phyloP scores from a whole-genome alignment of 2,113 vertebrate genomes.

The Odocoileus hemionus region DNA sequence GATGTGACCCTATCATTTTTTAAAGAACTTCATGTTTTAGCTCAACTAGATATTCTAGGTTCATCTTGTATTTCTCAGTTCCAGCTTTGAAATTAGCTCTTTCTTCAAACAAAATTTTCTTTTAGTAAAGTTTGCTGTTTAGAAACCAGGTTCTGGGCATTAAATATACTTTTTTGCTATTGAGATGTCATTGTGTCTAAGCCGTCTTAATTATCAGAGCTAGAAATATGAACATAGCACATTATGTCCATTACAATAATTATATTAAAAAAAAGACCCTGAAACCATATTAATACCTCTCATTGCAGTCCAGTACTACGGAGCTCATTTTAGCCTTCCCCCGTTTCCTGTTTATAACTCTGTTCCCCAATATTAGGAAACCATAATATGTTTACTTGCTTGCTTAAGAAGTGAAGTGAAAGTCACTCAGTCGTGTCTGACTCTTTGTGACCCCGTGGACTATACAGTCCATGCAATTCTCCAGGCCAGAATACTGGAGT shows the following conservation, averaged over 20 bases:
- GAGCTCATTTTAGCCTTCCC: not conserved
- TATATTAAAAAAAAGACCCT: not conserved
- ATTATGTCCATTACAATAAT: not conserved
- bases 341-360: not conserved
- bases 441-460: not conserved
- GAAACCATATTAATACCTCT: not conserved
- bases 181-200: not conserved
- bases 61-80: not conserved
- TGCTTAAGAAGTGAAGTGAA: not conserved
- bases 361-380: not conserved
- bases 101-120: not conserved
- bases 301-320: not conserved
- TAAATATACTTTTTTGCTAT: not conserved
- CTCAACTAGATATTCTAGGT: not conserved
- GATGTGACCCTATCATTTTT: not conserved
- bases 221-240: not conserved
- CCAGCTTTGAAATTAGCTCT: not conserved
- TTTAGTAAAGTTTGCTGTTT: not conserved
- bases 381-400: not conserved
- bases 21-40: not conserved
- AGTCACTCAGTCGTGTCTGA: not conserved
- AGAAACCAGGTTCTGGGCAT: not conserved
- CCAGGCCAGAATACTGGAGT: not conserved
- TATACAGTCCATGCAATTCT: not conserved
- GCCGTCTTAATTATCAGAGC: not conserved